Evolutionary conservation across 2,797 vertebrate species (phyloP).

Genomic region (Premnoplex brunnescens): DNA sequence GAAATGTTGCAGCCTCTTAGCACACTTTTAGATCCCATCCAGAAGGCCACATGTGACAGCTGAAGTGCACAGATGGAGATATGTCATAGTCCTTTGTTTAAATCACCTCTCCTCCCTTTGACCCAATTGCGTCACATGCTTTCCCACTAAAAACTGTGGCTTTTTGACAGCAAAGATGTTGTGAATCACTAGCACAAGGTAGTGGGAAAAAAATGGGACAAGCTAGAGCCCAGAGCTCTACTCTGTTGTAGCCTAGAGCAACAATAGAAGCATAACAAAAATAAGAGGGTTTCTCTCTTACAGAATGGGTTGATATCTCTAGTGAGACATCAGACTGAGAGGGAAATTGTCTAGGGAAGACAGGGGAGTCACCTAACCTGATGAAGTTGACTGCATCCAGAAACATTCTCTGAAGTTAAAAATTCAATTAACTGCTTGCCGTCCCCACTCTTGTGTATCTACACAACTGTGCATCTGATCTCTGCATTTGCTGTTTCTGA

Average conservation of each 20-base stretch:
- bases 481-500: not conserved
- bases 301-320: not conserved
- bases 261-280: not conserved
- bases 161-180: slow-evolving; percentile 37
- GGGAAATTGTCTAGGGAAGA: not conserved
- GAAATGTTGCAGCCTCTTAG: not conserved
- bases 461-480: not conserved
- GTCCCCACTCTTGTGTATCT: not conserved
- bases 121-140: not conserved
- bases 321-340: not conserved
- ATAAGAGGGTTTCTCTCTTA: not conserved
- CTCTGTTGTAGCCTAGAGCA: slow-evolving; percentile 5
- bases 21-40: not conserved
- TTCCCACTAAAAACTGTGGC: not conserved
- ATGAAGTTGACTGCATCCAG: not conserved
- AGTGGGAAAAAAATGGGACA: not conserved
- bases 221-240: not conserved
- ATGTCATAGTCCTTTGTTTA: not conserved
- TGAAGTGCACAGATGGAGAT: slow-evolving; percentile 53
- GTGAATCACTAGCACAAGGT: not conserved
- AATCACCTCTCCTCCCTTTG: slow-evolving; percentile 2
- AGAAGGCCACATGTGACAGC: not conserved
- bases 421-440: not conserved
- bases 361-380: not conserved
- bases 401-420: not conserved